Percentiles rank a stretch among this genome's conserved stretches.
These are phyloP conservation scores for Arothron firmamentum DNA, from an alignment of 2,113 vertebrate genomes.

Conservation along the genomic window DNA sequence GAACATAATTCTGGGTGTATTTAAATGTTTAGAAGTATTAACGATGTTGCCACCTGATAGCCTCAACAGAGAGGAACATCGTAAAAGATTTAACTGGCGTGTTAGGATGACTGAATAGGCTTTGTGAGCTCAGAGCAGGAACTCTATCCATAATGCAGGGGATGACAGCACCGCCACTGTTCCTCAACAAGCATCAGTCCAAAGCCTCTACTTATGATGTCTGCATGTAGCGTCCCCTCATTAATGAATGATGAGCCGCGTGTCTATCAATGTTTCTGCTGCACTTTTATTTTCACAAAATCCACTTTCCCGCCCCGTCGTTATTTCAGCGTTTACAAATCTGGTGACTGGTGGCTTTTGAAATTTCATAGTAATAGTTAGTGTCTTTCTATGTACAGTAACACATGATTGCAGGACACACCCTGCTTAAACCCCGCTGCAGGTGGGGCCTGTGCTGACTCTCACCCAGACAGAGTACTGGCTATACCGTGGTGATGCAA, in stretches of 20 bases:
- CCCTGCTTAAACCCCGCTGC: slow-evolving; percentile 36
- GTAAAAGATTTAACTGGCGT: slow-evolving; percentile 70
- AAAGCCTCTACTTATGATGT: slow-evolving; percentile 50
- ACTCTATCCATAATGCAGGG: slow-evolving; percentile 71
- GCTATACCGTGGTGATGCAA: slow-evolving; percentile 31
- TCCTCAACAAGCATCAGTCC: slow-evolving; percentile 49
- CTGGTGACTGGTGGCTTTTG: slow-evolving; percentile 7
- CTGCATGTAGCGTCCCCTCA: slow-evolving; percentile 40
- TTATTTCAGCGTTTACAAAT: slow-evolving; percentile 1
- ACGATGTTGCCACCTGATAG: slow-evolving; percentile 58
- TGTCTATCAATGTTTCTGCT: slow-evolving; percentile 32
- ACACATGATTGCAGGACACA: slow-evolving; percentile 25
- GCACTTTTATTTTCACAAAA: slow-evolving; percentile 17
- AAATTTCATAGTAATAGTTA: slow-evolving; percentile 14
- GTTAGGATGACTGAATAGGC: slow-evolving; percentile 61
- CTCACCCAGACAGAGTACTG: slow-evolving; percentile 39
- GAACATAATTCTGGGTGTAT: no score
- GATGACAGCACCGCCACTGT: slow-evolving; percentile 59
- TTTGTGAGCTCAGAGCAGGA: slow-evolving; percentile 57
- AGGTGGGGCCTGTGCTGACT: slow-evolving; percentile 40
- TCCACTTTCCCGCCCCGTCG: slow-evolving; percentile 10
- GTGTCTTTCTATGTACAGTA: no score
- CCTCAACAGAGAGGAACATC: slow-evolving; percentile 44
- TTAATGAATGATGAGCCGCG: slow-evolving; percentile 51
- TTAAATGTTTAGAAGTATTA: slow-evolving; percentile 2